phyloP scores from a whole-genome alignment of 2,888 invertebrate genomes.

The Diaphora mendica region DNA sequence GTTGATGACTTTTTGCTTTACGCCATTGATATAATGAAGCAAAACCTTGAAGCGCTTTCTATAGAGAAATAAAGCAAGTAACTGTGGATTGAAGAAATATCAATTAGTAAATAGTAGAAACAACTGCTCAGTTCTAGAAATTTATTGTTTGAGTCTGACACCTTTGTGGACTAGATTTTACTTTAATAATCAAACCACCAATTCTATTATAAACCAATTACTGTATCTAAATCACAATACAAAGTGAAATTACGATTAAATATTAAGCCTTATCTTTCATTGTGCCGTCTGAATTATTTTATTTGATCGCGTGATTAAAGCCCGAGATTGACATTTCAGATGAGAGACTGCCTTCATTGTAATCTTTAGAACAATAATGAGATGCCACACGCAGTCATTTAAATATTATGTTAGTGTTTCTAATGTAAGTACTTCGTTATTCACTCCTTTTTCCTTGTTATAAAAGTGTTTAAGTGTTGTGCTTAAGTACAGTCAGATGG shows the following conservation, averaged over 20 bases:
- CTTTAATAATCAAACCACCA: neutral
- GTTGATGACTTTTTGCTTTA: neutral
- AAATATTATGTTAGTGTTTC: constrained; percentile 1
- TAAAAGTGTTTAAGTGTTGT: neutral
- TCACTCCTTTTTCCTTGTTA: neutral
- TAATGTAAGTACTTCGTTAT: neutral
- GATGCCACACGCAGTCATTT: neutral
- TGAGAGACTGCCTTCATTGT: neutral
- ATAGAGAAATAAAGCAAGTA: neutral
- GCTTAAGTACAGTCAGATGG: neutral
- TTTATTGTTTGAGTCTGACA: neutral
- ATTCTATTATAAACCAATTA: neutral
- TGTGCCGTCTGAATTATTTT: constrained; percentile 3
- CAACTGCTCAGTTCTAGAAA: neutral
- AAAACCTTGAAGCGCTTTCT: neutral
- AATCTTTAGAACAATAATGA: constrained; percentile 3
- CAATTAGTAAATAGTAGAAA: neutral
- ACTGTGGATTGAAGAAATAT: too few species aligned
- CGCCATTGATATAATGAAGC: neutral
- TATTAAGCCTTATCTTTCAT: constrained; percentile 5
- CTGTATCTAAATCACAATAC: neutral
- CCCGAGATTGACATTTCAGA: constrained; percentile 8
- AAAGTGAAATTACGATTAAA: neutral
- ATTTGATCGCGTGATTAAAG: constrained; percentile 12
- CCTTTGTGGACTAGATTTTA: neutral